A percentile compares a stretch with the other conserved stretches of the same genome.
Evolutionary conservation across 2,113 vertebrate genomes (phyloP).

Genomic region (Sporophila hypoxantha): DNA sequence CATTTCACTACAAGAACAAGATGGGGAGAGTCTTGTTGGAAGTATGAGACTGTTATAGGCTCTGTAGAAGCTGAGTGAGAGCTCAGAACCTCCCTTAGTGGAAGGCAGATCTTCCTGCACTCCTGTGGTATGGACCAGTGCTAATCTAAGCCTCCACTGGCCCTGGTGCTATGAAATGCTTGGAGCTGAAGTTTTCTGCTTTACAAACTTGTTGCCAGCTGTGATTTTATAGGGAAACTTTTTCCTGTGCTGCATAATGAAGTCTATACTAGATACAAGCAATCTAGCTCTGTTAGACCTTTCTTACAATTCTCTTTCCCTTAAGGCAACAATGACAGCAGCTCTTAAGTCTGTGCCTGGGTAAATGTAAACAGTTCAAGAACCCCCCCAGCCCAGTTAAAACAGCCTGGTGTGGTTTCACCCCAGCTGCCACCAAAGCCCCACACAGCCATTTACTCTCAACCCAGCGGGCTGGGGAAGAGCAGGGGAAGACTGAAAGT

Average conservation of each 20-base stretch:
- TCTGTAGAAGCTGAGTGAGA: not conserved
- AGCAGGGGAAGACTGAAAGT: not conserved
- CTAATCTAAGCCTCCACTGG: not conserved
- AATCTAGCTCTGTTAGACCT: not conserved
- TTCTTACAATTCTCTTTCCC: not conserved
- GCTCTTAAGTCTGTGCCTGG: not conserved
- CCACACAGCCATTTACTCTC: not conserved
- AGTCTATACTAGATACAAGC: not conserved
- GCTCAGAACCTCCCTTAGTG: not conserved
- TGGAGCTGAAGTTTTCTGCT: not conserved
- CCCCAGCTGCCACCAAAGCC: not conserved
- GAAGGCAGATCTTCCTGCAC: not conserved
- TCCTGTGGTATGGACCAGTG: not conserved
- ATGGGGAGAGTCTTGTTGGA: not conserved
- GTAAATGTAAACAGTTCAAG: not conserved
- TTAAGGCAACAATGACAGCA: not conserved
- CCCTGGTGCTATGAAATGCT: not conserved
- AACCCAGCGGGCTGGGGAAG: not conserved
- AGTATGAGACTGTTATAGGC: not conserved
- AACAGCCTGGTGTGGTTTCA: not conserved
- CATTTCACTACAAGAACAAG: not conserved
- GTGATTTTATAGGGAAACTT: not conserved
- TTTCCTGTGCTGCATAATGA: not conserved
- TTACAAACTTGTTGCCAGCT: not conserved
- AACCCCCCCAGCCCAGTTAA: not conserved